These are phyloP conservation scores for Drosophila auraria DNA, from an alignment of 1,140 invertebrate species.

Conservation along the genomic window DNA sequence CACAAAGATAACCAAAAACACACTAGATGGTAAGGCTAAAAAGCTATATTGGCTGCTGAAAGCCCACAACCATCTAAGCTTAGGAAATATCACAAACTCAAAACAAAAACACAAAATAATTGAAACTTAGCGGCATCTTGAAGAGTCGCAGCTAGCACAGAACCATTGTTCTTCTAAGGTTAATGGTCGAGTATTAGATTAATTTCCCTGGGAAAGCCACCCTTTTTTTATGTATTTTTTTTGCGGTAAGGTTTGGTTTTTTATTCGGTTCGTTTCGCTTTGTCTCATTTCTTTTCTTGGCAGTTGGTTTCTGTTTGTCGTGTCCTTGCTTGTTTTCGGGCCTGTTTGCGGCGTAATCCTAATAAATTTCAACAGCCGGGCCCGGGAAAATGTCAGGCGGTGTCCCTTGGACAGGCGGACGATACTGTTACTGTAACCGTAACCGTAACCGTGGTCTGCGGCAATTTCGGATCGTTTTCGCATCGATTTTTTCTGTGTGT, in stretches of 20 bases:
- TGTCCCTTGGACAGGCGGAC: slow-evolving; percentile 11
- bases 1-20: no score
- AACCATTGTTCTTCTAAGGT: background rate
- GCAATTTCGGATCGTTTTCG: slow-evolving; percentile 58
- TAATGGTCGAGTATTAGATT: slow-evolving; percentile 48
- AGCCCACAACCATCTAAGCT: no score
- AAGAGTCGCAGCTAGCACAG: background rate
- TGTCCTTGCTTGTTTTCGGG: slow-evolving; percentile 48
- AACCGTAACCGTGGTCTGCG: slow-evolving; percentile 37
- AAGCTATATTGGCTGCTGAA: no score
- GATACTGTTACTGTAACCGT: background rate
- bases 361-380: slow-evolving; percentile 68
- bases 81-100: background rate
- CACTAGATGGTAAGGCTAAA: no score
- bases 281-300: slow-evolving; percentile 23
- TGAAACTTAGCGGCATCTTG: background rate
- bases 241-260: slow-evolving; percentile 1
- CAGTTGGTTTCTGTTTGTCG: slow-evolving; percentile 12
- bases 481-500: slow-evolving; percentile 47
- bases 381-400: slow-evolving; percentile 54
- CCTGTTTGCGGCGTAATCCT: slow-evolving; percentile 49
- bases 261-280: slow-evolving; percentile 11
- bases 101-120: background rate
- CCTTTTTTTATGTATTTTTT: background rate
- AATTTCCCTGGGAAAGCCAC: slow-evolving; percentile 22